Base-by-base conservation (phyloP, 2,888 invertebrate genomes). In the Aspidapion aeneum region DNA sequence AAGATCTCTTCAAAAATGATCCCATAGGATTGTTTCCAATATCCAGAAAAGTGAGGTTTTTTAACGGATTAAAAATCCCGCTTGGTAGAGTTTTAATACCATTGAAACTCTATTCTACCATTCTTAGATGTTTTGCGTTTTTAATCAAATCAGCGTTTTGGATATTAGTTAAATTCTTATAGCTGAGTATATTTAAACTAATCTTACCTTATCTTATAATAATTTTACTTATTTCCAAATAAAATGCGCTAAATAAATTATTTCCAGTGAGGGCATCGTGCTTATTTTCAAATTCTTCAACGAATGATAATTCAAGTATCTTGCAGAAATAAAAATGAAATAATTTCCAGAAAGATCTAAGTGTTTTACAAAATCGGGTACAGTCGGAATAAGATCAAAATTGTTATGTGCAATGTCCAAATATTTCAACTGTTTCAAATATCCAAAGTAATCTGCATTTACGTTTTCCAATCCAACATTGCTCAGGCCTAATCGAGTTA, bases 301-400 rank as follows among this genome's bases (percentile, higher is more conserved):
- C 0, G 81, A 82, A 0, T 84, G 83, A 18, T 86, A 74, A 62
- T 83, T 81, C 0, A 86, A 82, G 69, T 85, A 82, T 68, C 82
- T 82, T 1, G 79, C 77, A 1, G 81, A 78, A 21, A 88, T 74
- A 17, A 78, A 78, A 0, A 73, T 69, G 1, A 89, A 82, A 7
- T 83, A 82, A 59, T 87, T 88, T 55, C 84, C 84, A 0, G 88
- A 89, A 16, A 89, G 70, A 75, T 89, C 88, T 17, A 89, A 77
- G 64, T 83, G 82, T 71, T 85, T 80, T 2, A 89, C 70, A 0
- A 82, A 82, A 21, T 79, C 81, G 0, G 88, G 87, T 60, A 88
- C 71, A 35, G 81, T 78, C 20, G 88, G 87, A 7, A 87, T 75
- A 1, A 78, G 77, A 0, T 72, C 76, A 1, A 89, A 76, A 16